A percentile compares a stretch with the other conserved stretches of the same genome.
Conservation (phyloP, 1,140 invertebrate species). For the Danaus plexippus region DNA sequence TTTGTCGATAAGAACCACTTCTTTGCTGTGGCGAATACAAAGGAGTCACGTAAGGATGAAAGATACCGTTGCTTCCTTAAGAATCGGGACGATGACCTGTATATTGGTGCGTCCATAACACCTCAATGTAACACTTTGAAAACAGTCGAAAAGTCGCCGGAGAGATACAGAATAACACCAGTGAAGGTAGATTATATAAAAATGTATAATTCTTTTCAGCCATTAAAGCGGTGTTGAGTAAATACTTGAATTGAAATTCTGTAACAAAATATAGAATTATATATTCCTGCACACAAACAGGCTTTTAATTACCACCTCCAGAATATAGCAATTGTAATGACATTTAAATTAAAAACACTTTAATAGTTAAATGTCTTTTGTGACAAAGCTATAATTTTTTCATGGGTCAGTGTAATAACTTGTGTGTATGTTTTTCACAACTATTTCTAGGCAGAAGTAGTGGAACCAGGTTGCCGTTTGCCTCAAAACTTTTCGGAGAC, state of each 20-base stretch:
- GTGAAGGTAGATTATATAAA: slow-evolving; percentile 70
- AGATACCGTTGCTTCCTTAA: slow-evolving; percentile 94
- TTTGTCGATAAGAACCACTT: slow-evolving; percentile 96
- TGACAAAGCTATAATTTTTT: too few relatives aligned
- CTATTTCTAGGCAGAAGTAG: slow-evolving; percentile 81
- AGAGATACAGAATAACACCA: slow-evolving; percentile 89
- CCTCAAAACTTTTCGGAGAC: slow-evolving; percentile 93
- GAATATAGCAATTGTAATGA: too few relatives aligned
- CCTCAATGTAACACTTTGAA: slow-evolving; percentile 93
- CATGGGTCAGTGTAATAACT: too few relatives aligned
- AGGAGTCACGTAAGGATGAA: slow-evolving; percentile 94
- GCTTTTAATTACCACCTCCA: too few relatives aligned
- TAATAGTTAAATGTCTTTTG: too few relatives aligned
- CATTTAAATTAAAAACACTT: too few relatives aligned
- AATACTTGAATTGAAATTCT: background rate
- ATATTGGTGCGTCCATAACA: slow-evolving; percentile 89
- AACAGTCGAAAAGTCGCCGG: slow-evolving; percentile 93
- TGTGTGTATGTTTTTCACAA: too few relatives aligned
- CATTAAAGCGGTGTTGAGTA: background rate
- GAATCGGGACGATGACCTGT: slow-evolving; percentile 94
- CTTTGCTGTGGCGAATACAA: slow-evolving; percentile 94
- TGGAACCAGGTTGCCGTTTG: slow-evolving; percentile 90
- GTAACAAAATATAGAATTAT: background rate
- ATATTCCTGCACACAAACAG: too few relatives aligned
- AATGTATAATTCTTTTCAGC: slow-evolving; percentile 2